Conservation (phyloP, 2,888 invertebrate genomes). For the Noctua janthina region DNA sequence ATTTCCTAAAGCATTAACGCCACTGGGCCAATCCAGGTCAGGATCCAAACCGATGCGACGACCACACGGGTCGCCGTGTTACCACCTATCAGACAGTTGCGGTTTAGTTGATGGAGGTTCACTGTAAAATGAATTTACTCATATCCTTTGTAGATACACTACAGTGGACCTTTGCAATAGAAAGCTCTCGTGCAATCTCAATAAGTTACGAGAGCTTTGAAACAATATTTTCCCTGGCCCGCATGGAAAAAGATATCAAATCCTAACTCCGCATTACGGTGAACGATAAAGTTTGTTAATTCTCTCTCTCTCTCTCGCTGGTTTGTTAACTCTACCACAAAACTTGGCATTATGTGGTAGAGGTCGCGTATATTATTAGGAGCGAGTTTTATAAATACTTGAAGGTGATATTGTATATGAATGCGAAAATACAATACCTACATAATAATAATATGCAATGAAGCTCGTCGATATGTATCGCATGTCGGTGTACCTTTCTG, state of each 20-base stretch:
- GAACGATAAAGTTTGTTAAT: conserved; percentile 49
- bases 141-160: neutral
- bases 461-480: conserved; percentile 72
- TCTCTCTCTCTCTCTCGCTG: conserved; percentile 30
- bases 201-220: conserved; percentile 19
- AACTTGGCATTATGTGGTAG: conserved; percentile 42
- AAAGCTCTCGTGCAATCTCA: conserved; percentile 6
- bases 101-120: neutral
- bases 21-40: conserved; percentile 41
- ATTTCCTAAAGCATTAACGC: conserved; percentile 49
- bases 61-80: conserved; percentile 7
- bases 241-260: conserved; percentile 28
- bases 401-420: conserved; percentile 36
- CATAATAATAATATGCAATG: conserved; percentile 64
- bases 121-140: neutral
- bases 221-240: conserved; percentile 25
- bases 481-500: conserved; percentile 72
- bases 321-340: conserved; percentile 38
- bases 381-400: conserved; percentile 40
- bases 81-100: conserved; percentile 8
- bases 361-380: conserved; percentile 33
- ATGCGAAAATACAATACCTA: conserved; percentile 44
- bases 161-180: neutral
- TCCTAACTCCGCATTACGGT: conserved; percentile 20
- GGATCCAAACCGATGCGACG: conserved; percentile 31